Conservation (phyloP, 2,797 vertebrate species). For the Rhyacichthys aspro region DNA sequence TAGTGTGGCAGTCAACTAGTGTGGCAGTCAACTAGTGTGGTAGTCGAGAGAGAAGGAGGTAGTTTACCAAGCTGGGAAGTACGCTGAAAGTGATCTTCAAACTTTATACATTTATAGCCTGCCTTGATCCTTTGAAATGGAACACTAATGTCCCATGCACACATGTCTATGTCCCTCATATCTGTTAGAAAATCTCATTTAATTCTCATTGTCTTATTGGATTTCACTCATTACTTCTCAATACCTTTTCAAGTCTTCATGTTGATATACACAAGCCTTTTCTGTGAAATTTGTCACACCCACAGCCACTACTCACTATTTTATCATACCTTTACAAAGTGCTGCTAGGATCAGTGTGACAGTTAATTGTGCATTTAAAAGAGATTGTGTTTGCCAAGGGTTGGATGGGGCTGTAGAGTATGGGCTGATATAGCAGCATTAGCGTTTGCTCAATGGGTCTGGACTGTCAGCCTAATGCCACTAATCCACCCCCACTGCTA, state of each 20-base stretch:
- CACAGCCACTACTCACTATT: background rate
- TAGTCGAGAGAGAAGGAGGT: conserved; percentile 22
- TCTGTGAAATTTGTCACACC: conserved; percentile 7
- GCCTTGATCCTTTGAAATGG: too few species aligned
- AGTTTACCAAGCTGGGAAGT: too few species aligned
- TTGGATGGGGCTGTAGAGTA: conserved; percentile 1
- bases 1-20: too few species aligned
- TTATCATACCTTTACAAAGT: conserved; percentile 1
- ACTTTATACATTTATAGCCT: too few species aligned
- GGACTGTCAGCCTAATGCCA: conserved; percentile 45
- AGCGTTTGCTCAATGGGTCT: conserved; percentile 49
- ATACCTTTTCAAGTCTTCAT: conserved; percentile 9
- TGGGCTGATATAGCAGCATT: conserved; percentile 36
- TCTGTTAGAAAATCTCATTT: conserved; percentile 22
- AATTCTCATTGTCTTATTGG: conserved; percentile 36
- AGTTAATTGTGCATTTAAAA: conserved; percentile 40
- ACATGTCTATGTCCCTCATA: too few species aligned
- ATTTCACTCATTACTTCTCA: conserved; percentile 19
- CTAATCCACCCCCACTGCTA: conserved; percentile 50
- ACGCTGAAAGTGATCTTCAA: too few species aligned
- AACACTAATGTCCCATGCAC: too few species aligned
- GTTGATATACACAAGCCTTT: too few species aligned
- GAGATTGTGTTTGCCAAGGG: conserved; percentile 34
- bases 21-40: too few species aligned
- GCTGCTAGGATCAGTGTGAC: conserved; percentile 13